phyloP scores from a whole-genome alignment of 2,113 vertebrate species.

The Alaudala cheleensis region DNA sequence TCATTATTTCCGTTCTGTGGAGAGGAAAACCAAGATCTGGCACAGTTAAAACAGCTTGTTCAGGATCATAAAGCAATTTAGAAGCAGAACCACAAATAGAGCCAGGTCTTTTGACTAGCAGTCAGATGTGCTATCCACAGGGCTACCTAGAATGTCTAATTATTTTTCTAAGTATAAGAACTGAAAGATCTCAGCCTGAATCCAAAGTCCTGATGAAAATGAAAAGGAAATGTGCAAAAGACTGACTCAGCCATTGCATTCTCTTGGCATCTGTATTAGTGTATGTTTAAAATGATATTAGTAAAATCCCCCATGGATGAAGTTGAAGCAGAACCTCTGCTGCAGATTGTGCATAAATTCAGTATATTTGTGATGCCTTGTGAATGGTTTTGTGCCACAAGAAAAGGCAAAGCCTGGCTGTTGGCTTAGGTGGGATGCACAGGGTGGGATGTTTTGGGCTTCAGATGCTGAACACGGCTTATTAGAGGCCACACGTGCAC shows the following conservation, averaged over 20 bases:
- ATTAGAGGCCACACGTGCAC: constrained; percentile 2
- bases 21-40: constrained; percentile 8
- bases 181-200: constrained; percentile 18
- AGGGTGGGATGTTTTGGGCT: background rate
- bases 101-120: constrained; percentile 11
- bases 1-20: background rate
- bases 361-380: background rate
- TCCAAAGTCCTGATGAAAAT: constrained; percentile 6
- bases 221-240: background rate
- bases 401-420: background rate
- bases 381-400: background rate
- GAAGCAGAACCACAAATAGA: constrained; percentile 34
- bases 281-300: background rate
- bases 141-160: constrained; percentile 39
- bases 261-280: constrained; percentile 20
- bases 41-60: constrained; percentile 31
- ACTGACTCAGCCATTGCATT: background rate
- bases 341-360: background rate
- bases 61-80: constrained; percentile 19
- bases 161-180: constrained; percentile 22
- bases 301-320: background rate
- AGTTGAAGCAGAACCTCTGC: background rate
- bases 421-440: background rate
- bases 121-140: constrained; percentile 4
- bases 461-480: background rate